A percentile compares a stretch with the other conserved stretches of the same genome.
Evolutionary conservation across 2,113 vertebrate genomes (phyloP).

Genomic region (Chionis minor): DNA sequence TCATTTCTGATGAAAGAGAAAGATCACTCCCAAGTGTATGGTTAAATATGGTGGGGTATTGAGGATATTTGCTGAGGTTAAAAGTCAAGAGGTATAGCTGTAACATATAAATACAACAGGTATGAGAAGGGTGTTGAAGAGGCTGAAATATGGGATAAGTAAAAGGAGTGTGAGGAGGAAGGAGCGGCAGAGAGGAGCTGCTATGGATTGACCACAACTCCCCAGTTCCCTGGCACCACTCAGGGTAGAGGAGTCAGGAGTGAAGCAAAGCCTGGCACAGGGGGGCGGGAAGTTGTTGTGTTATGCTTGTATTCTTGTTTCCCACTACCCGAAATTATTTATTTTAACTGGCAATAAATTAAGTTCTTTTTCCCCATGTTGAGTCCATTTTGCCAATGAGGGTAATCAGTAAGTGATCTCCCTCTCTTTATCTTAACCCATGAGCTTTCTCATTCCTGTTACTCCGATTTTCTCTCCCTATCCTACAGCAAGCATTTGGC

Average conservation of each 20-base stretch:
- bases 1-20: background rate
- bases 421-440: background rate
- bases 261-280: background rate
- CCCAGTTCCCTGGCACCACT: fast-evolving
- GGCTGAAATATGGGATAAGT: background rate
- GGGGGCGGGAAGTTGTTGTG: background rate
- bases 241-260: background rate
- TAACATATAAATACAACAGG: background rate
- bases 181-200: background rate
- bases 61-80: background rate
- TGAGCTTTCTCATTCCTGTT: background rate
- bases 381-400: background rate
- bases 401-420: background rate
- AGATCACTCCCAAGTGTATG: background rate
- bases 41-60: background rate
- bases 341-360: background rate
- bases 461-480: background rate
- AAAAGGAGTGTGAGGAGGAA: background rate
- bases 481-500: background rate
- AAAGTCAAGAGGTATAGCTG: background rate
- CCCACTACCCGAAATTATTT: background rate
- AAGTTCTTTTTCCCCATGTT: background rate
- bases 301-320: background rate
- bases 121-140: background rate
- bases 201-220: background rate